Evolutionary conservation across 2,113 vertebrate genomes (phyloP).

Genomic region (Octodon degus): DNA sequence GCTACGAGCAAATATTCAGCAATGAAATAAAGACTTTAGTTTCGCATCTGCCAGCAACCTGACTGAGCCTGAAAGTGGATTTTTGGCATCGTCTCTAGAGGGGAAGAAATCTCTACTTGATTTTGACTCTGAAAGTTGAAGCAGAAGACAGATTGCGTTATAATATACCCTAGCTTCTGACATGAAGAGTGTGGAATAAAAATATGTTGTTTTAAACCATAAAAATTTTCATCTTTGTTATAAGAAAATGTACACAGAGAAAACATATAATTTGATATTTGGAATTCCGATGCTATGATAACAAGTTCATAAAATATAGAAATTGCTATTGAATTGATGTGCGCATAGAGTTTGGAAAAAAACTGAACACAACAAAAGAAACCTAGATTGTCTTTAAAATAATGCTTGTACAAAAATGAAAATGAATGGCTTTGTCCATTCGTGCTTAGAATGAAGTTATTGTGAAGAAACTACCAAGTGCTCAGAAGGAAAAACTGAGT

Average conservation of each 20-base stretch:
- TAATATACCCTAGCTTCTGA: background rate
- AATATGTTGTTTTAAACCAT: background rate
- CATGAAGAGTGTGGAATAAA: background rate
- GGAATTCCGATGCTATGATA: background rate
- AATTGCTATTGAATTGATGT: background rate
- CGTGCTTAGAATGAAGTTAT: background rate
- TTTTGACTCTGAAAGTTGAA: background rate
- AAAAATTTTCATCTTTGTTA: background rate
- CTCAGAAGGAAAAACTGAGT: background rate
- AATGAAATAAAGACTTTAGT: background rate
- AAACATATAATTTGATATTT: background rate
- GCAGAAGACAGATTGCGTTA: background rate
- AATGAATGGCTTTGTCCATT: background rate
- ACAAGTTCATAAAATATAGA: background rate
- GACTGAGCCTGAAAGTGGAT: background rate
- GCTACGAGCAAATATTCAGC: rapidly evolving
- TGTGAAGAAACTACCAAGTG: background rate
- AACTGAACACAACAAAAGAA: background rate
- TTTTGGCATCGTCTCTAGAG: background rate
- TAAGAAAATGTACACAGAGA: background rate
- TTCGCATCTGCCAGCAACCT: background rate
- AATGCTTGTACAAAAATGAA: background rate
- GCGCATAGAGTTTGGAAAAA: background rate
- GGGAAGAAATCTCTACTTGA: background rate
- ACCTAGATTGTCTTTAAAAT: background rate